Base-by-base conservation (phyloP, 2,888 invertebrate species). In the Nemotelus pantherinus region DNA sequence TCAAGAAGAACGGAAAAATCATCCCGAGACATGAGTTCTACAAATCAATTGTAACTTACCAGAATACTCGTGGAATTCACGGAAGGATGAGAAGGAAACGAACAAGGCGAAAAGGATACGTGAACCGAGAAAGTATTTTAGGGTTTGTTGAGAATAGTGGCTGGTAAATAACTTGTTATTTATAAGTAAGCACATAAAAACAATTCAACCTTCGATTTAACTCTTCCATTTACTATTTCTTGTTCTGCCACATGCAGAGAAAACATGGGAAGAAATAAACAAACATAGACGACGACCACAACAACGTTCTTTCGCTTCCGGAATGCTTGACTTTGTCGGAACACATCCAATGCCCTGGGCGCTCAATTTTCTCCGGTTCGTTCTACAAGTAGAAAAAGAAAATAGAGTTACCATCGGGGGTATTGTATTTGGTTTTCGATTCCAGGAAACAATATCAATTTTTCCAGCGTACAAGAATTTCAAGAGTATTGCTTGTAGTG, bases 141-240 rank as follows among this genome's bases (percentile, higher is more conserved):
- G 25, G 25, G 25, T 45, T 65, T n/a, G 47, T 44, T 65, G 45
- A 9, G 65, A 9, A 71, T 57, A 41, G 44, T 3, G 25, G 68
- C n/a, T 43, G 44, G 25, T 57, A 57, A 55, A 43, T 41, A 55
- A 71, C 55, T 71, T 71, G 44, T 43, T 57, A 71, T 71, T 57
- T 57, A 71, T 57, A 25, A 41, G 43, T 3, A 43, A 57, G n/a
- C 55, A 55, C 57, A 71, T 43, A 68, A 68, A 55, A 43, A 55
- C 57, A 55, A 44, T 57, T 71, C n/a, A 65, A 65, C 65, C 45
- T 45, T 65, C 45, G 65, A 6, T 41, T 2, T 4, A 43, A 63
- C 43, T 25, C 63, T 63, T 25, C 25, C 25, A 25, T 25, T 63
- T 63, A 43, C 9, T 3, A 65, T 45, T 1, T 9, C 65, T 47